These are phyloP conservation scores for Physeter macrocephalus DNA, from an alignment of 2,113 vertebrate species.

Conservation along the genomic window DNA sequence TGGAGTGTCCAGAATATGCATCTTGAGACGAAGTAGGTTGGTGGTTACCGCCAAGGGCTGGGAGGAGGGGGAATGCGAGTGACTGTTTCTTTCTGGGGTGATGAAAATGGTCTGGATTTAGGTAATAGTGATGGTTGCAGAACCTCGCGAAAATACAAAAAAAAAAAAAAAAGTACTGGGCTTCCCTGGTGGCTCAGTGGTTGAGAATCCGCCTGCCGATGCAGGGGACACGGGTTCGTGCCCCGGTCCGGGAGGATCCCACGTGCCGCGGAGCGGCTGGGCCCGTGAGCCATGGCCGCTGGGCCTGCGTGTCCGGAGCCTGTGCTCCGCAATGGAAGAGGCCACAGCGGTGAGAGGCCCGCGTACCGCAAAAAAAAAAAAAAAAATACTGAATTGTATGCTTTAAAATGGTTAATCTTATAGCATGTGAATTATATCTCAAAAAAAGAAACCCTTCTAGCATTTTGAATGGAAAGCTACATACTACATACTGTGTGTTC, in stretches of 20 bases:
- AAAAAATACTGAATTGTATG: background rate
- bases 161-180: too few species aligned
- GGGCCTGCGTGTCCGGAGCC: too few species aligned
- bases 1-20: background rate
- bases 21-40: background rate
- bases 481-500: background rate
- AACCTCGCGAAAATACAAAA: background rate
- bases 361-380: background rate
- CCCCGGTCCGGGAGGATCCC: too few species aligned
- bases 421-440: background rate
- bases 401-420: background rate
- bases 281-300: too few species aligned
- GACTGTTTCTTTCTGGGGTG: background rate
- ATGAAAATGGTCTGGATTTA: background rate
- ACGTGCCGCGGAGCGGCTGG: too few species aligned
- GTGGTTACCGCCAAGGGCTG: background rate
- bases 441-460: background rate
- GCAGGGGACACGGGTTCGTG: too few species aligned
- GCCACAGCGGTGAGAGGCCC: too few species aligned
- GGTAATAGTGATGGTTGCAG: background rate
- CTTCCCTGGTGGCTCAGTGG: too few species aligned
- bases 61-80: rapidly evolving
- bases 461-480: background rate
- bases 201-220: too few species aligned
- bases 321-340: too few species aligned